phyloP scores from a whole-genome alignment of 2,888 invertebrate genomes.

The Stenotaenia linearis region DNA sequence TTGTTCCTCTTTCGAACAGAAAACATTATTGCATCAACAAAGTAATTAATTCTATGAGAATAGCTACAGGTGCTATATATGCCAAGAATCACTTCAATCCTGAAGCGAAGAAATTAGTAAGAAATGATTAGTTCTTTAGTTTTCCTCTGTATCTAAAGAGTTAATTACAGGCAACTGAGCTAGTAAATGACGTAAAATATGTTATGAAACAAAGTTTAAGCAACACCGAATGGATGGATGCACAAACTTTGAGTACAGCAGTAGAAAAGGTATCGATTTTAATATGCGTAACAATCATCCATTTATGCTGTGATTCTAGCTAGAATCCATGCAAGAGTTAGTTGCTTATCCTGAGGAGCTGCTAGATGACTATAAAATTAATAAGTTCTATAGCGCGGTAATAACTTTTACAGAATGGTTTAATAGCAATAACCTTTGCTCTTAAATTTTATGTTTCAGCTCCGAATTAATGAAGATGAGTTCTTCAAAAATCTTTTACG shows the following conservation, averaged over 20 bases:
- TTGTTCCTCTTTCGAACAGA: too few species aligned
- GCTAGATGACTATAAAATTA: constrained; percentile 70
- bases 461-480: not conserved
- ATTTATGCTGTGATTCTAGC: constrained; percentile 50
- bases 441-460: not conserved
- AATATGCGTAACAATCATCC: not conserved
- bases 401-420: too few species aligned
- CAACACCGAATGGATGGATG: too few species aligned
- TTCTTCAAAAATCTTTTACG: not conserved
- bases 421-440: not conserved
- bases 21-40: constrained; percentile 34
- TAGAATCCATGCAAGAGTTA: constrained; percentile 75
- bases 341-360: constrained; percentile 91
- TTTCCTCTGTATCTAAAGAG: too few species aligned
- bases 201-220: too few species aligned
- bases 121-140: too few species aligned
- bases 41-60: too few species aligned
- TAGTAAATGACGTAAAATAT: too few species aligned
- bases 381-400: constrained; percentile 48
- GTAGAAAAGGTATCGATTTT: constrained; percentile 44
- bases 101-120: constrained; percentile 73
- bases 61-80: constrained; percentile 68
- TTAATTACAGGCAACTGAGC: too few species aligned
- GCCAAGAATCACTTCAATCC: constrained; percentile 81
- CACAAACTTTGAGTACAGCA: too few species aligned